These are phyloP conservation scores for Furcifer pardalis DNA, from an alignment of 2,797 vertebrate genomes.

Conservation along the genomic window DNA sequence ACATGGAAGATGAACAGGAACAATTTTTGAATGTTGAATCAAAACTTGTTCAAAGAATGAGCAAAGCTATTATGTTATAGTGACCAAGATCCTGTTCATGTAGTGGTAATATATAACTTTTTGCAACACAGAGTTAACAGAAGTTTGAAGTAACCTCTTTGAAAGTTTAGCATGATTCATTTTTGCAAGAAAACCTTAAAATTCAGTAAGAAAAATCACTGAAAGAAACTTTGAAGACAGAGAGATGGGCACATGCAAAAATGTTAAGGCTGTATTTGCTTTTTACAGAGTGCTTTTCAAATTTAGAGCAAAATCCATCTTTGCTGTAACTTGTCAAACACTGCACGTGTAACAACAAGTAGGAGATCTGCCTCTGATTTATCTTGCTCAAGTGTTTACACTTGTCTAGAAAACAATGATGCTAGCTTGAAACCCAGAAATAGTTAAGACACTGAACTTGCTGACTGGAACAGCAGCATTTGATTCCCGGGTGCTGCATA, in stretches of 20 bases:
- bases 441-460: too few relatives aligned
- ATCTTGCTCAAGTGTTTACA: neutral
- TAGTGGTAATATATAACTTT: conserved; percentile 74
- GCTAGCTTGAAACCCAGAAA: neutral
- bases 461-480: too few relatives aligned
- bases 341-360: conserved; percentile 13
- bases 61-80: conserved; percentile 68
- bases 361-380: conserved; percentile 33
- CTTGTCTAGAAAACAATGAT: neutral
- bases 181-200: conserved; percentile 62
- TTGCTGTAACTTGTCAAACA: conserved; percentile 36
- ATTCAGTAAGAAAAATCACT: conserved; percentile 71
- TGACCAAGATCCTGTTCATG: conserved; percentile 1
- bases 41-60: conserved; percentile 76
- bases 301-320: conserved; percentile 24
- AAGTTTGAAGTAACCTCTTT: conserved; percentile 70
- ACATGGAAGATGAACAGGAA: conserved; percentile 76
- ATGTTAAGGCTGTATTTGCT: conserved; percentile 56
- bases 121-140: conserved; percentile 64
- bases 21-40: conserved; percentile 76
- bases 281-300: conserved; percentile 35
- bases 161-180: conserved; percentile 77
- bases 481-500: too few relatives aligned
- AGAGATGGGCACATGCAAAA: conserved; percentile 57
- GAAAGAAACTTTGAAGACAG: conserved; percentile 67